Evolutionary conservation across 2,113 vertebrate species (phyloP), one percentile per base, ranked within the genome.

Genomic region (Brachyistius frenatus): DNA sequence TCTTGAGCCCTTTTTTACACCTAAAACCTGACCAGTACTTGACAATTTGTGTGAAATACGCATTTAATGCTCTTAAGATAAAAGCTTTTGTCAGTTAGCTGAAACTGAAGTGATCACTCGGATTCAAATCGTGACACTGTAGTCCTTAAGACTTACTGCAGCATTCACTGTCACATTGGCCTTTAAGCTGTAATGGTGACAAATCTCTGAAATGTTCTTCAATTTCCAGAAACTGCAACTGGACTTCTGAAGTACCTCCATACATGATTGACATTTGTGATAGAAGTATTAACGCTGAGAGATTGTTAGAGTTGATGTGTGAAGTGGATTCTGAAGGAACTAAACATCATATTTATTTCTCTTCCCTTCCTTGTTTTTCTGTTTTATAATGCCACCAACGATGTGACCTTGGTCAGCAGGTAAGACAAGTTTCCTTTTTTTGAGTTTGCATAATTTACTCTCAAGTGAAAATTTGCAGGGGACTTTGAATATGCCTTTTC

Each of bases 381-480:
- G 6, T 66, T 65, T 66, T 57, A 41, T 39, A 30, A 77, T 16
- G 56, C 53, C 54, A 50, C 35, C 70, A 53, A 81, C 61, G 44
- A 68, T 7, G 15, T 39, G 33, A 66, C 72, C 35, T 66, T 32
- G 7, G 62, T 57, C 55, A 61, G 62, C 78, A 92, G 90, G 92
- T 93, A 89, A 89, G 86, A 88, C 23, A 11, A 2, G 1, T 66
- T 79, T 83, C 16, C 47, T 2, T 61, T 68, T 74, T 30, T 41
- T 2, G 3, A 4, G 6, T 71, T 66, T 79, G 14, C 16, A 23
- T 33, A 15, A 32, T 66, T 47, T 39, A 47, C 39, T 68, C 3
- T 55, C 50, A 16, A 15, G 5, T 23, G 14, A 14, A 6, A 23
- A 23, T 23, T 23, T 50, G 46, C 35, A n/a, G 8, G 1, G 15